Conservation (phyloP, 1,140 invertebrate genomes). For the Batillaria attramentaria region DNA sequence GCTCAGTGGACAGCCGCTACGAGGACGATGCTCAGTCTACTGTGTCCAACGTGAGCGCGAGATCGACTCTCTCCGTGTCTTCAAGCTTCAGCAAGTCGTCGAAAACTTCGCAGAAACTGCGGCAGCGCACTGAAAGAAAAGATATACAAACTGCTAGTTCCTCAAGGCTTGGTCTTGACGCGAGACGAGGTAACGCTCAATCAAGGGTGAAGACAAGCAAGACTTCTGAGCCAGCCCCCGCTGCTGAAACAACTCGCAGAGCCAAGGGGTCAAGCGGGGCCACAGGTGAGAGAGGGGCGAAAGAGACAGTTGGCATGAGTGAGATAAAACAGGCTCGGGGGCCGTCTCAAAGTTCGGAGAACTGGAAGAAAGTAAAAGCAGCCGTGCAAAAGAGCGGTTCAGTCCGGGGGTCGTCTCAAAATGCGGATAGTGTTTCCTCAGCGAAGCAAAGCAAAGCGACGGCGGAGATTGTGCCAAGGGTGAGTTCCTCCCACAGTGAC, state of each 20-base stretch:
- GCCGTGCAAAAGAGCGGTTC: not conserved
- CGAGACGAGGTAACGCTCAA: too few relatives aligned
- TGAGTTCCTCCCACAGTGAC: too few relatives aligned
- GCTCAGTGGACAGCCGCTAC: slow-evolving; percentile 22
- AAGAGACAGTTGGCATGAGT: not conserved
- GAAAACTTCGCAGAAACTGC: not conserved
- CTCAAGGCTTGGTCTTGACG: too few relatives aligned
- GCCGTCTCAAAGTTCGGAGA: not conserved
- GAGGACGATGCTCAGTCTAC: slow-evolving; percentile 8
- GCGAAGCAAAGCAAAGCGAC: not conserved
- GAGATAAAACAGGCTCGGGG: not conserved
- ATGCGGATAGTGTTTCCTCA: not conserved
- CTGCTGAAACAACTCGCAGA: too few relatives aligned
- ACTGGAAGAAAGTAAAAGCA: slow-evolving; percentile 5
- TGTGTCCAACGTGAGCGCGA: slow-evolving; percentile 11
- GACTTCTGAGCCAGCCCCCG: too few relatives aligned
- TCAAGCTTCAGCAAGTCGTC: not conserved
- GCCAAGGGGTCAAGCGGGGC: too few relatives aligned
- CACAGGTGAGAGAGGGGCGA: not conserved
- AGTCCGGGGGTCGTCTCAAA: slow-evolving; percentile 11
- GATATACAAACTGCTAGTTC: not conserved
- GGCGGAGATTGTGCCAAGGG: too few relatives aligned
- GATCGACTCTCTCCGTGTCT: not conserved
- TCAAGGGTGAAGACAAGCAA: too few relatives aligned
- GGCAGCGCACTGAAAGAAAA: not conserved